Conservation (phyloP, 2,113 vertebrate genomes). For the Nycticryphes semicollaris region DNA sequence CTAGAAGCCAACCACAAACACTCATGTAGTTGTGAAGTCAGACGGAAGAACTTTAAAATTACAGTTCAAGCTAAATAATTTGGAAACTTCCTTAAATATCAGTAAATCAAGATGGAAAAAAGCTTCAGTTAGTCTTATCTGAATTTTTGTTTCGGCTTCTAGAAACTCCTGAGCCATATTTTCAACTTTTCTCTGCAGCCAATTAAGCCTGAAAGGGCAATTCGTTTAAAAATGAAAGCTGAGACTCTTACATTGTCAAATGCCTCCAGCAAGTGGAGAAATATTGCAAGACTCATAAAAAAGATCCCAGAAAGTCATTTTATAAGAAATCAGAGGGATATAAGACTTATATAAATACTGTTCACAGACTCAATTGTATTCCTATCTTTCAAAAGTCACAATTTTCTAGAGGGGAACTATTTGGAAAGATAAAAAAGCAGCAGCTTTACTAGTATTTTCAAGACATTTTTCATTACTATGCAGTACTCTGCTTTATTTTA, state of each 20-base stretch:
- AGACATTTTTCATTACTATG: not conserved
- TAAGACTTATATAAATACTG: not conserved
- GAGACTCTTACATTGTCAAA: not conserved
- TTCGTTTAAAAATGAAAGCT: not conserved
- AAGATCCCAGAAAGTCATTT: not conserved
- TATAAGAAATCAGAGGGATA: not conserved
- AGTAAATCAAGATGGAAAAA: not conserved
- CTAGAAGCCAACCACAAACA: not conserved
- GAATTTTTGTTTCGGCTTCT: not conserved
- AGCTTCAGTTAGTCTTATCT: not conserved
- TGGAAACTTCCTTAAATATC: not conserved
- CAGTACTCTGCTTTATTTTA: not conserved
- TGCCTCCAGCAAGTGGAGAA: not conserved
- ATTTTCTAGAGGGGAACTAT: not conserved
- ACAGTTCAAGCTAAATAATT: not conserved
- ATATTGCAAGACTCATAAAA: not conserved
- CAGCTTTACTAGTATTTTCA: not conserved
- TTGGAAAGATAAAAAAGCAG: not conserved
- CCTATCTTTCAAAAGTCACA: not conserved
- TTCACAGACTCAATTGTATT: not conserved
- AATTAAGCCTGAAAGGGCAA: slow-evolving; percentile 1
- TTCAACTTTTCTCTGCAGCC: not conserved
- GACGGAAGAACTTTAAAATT: not conserved
- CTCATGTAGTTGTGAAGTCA: fast-evolving
- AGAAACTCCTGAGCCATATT: not conserved